Evolutionary conservation across 2,888 invertebrate genomes (phyloP).

Genomic region (Tridacna crocea): DNA sequence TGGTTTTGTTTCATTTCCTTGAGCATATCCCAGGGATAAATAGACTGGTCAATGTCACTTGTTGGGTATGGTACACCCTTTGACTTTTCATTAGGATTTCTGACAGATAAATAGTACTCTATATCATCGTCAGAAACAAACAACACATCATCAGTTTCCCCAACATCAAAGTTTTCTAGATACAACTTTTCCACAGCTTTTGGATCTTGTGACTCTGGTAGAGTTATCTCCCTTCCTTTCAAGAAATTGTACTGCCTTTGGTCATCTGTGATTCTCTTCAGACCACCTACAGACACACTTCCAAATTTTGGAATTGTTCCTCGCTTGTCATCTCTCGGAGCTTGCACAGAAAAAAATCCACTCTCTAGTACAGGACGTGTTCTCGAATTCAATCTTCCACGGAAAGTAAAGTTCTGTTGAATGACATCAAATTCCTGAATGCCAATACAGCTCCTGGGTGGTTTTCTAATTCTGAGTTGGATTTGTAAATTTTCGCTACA

Average conservation of each 20-base stretch:
- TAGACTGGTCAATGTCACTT: constrained; percentile 28
- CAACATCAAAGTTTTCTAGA: constrained; percentile 49
- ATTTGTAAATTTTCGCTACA: constrained; percentile 72
- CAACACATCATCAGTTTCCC: constrained; percentile 55
- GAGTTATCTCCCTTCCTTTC: constrained; percentile 67
- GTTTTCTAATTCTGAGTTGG: constrained; percentile 50
- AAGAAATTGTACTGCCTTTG: constrained; percentile 56
- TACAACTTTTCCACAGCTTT: constrained; percentile 50
- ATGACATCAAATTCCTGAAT: constrained; percentile 52
- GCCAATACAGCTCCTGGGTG: constrained; percentile 66
- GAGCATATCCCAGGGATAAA: constrained; percentile 45
- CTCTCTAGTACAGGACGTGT: constrained; percentile 61
- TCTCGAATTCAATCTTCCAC: constrained; percentile 49
- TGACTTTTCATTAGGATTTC: constrained; percentile 16
- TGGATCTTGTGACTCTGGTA: constrained; percentile 55
- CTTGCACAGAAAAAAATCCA: constrained; percentile 70
- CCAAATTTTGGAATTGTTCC: constrained; percentile 51
- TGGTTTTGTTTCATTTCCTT: constrained; percentile 29
- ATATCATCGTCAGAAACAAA: constrained; percentile 41
- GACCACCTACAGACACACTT: constrained; percentile 34
- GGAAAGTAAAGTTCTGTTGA: constrained; percentile 73
- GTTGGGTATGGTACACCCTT: constrained; percentile 56
- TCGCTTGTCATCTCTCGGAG: constrained; percentile 35
- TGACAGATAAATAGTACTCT: constrained; percentile 51
- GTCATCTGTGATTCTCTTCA: constrained; percentile 35